These are phyloP conservation scores for Echinarachnius parma DNA, from an alignment of 53 echinoderm and acorn worm genomes.

Conservation along the genomic window DNA sequence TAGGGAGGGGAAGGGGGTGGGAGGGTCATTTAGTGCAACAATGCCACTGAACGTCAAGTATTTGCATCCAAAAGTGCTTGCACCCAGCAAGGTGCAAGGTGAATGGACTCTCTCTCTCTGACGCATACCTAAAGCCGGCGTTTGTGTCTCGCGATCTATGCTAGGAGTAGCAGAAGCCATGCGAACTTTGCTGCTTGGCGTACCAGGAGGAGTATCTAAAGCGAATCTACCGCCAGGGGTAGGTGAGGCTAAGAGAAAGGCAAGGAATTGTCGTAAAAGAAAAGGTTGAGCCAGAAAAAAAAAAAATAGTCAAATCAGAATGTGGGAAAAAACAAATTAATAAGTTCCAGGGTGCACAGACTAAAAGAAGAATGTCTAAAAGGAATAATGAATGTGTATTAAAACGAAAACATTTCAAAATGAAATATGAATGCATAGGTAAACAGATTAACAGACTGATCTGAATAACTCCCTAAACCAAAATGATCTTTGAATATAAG, in stretches of 20 bases:
- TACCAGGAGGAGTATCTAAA: slow-evolving; percentile 6
- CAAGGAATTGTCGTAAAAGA: background rate
- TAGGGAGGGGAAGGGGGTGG: background rate
- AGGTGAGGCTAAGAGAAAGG: slow-evolving; percentile 32
- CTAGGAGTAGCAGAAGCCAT: slow-evolving; percentile 4
- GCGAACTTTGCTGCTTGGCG: slow-evolving; percentile 4
- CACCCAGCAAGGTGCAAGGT: slow-evolving; percentile 18
- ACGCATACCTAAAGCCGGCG: slow-evolving; percentile 37
- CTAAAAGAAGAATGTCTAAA: no score
- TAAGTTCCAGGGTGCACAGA: no score
- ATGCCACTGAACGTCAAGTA: no score
- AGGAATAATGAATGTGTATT: no score
- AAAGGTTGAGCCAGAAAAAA: background rate
- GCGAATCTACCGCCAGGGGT: slow-evolving; percentile 24
- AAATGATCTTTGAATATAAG: no score
- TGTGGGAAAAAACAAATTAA: background rate
- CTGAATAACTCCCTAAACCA: no score
- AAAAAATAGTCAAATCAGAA: background rate
- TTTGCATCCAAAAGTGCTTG: no score
- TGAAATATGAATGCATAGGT: no score
- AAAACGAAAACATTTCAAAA: no score
- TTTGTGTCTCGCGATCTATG: slow-evolving; percentile 22
- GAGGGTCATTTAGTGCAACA: no score
- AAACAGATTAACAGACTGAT: no score
- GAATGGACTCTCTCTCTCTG: no score